Conservation (phyloP, 1,140 invertebrate species). For the Cephus cinctus region DNA sequence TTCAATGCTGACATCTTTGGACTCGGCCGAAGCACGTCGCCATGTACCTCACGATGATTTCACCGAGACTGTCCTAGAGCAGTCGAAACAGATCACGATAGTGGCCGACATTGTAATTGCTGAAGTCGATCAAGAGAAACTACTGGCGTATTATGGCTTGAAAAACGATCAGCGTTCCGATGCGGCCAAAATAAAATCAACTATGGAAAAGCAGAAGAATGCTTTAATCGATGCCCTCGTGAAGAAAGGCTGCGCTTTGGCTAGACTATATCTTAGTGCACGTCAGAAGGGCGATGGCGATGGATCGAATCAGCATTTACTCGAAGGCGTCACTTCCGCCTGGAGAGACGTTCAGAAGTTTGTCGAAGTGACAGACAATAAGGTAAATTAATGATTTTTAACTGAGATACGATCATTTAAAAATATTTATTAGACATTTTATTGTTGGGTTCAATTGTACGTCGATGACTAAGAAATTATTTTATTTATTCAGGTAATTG, state of each 20-base stretch:
- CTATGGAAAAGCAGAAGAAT: constrained; percentile 80
- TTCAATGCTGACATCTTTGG: constrained; percentile 75
- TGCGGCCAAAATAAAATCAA: constrained; percentile 75
- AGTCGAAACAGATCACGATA: constrained; percentile 60
- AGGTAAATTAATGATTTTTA: constrained; percentile 57
- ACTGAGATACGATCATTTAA: constrained; percentile 11
- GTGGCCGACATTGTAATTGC: constrained; percentile 68
- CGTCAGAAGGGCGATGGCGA: constrained; percentile 35
- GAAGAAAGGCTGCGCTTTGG: constrained; percentile 72
- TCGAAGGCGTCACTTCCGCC: constrained; percentile 64
- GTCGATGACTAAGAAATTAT: constrained; percentile 11
- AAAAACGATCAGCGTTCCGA: constrained; percentile 77
- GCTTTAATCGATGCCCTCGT: constrained; percentile 75
- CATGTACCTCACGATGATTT: constrained; percentile 57
- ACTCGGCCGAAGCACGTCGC: constrained; percentile 56
- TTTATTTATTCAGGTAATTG: constrained; percentile 59
- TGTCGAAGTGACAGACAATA: constrained; percentile 73
- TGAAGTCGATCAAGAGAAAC: constrained; percentile 71
- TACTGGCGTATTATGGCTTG: constrained; percentile 76
- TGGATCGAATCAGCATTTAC: constrained; percentile 39
- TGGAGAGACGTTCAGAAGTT: constrained; percentile 76
- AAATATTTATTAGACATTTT: constrained; percentile 1
- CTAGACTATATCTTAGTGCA: constrained; percentile 61
- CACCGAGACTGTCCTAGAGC: constrained; percentile 55
- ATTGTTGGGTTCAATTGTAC: constrained; percentile 7